A percentile compares a stretch with the other conserved stretches of the same genome.
These are phyloP conservation scores for Cataglyphis altisquamis DNA, from an alignment of 2,888 invertebrate genomes.

Conservation along the genomic window DNA sequence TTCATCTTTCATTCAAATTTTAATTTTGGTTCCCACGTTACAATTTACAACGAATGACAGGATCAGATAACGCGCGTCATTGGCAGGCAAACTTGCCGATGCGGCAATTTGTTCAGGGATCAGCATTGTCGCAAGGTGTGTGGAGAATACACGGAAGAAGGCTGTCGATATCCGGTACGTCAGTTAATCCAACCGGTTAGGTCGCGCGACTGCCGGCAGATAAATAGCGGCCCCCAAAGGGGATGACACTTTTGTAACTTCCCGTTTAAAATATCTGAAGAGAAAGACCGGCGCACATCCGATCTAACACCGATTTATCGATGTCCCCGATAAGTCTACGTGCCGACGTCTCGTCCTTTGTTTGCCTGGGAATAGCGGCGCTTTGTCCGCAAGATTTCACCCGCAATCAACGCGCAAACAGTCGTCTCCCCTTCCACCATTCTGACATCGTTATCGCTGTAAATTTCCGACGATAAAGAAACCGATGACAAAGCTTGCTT, in stretches of 20 bases:
- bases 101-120: conserved; percentile 46
- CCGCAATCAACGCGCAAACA: conserved; percentile 34
- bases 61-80: conserved; percentile 1
- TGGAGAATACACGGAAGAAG: conserved; percentile 10
- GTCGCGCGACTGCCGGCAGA: background rate
- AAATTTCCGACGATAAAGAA: conserved; percentile 30
- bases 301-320: conserved; percentile 41
- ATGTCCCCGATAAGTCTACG: conserved; percentile 22
- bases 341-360: conserved; percentile 18
- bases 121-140: conserved; percentile 32
- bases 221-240: conserved; percentile 19
- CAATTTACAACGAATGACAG: background rate
- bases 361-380: conserved; percentile 1
- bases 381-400: conserved; percentile 31
- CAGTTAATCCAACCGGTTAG: conserved; percentile 21
- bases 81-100: conserved; percentile 23
- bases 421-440: background rate
- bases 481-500: conserved; percentile 20
- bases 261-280: conserved; percentile 1
- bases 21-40: background rate
- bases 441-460: conserved; percentile 24
- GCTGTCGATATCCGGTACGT: conserved; percentile 48
- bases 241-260: conserved; percentile 23
- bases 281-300: background rate
- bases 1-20: background rate